These are phyloP conservation scores for Acipenser transmontanus DNA, from an alignment of 2,797 vertebrate species.

Conservation along the genomic window DNA sequence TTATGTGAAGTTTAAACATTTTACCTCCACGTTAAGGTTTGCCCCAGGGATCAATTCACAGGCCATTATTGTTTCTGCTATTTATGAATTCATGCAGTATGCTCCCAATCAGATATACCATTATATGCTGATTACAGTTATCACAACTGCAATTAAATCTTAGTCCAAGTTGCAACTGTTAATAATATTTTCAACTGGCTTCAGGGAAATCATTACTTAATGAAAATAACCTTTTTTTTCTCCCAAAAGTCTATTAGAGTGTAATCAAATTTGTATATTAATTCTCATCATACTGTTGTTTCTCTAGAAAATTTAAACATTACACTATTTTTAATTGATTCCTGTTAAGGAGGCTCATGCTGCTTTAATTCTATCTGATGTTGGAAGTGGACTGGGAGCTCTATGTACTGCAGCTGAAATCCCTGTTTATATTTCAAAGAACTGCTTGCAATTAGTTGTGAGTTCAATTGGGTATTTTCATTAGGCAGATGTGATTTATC, in stretches of 20 bases:
- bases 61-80: constrained; percentile 1
- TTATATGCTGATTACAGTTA: constrained; percentile 1
- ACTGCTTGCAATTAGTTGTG: background rate
- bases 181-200: background rate
- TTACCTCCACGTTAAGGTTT: background rate
- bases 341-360: too few species aligned
- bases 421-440: too few species aligned
- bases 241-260: background rate
- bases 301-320: background rate
- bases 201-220: background rate
- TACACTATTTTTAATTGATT: too few species aligned
- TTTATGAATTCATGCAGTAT: background rate
- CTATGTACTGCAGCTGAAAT: too few species aligned
- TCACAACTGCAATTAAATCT: background rate
- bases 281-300: background rate
- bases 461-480: background rate
- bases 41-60: background rate
- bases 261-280: background rate
- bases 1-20: background rate
- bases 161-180: background rate
- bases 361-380: too few species aligned
- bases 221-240: background rate
- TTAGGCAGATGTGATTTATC: background rate
- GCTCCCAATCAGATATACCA: background rate
- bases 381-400: too few species aligned